Evolutionary conservation across 2,113 vertebrate genomes (phyloP).

Genomic region (Cyanistes caeruleus): DNA sequence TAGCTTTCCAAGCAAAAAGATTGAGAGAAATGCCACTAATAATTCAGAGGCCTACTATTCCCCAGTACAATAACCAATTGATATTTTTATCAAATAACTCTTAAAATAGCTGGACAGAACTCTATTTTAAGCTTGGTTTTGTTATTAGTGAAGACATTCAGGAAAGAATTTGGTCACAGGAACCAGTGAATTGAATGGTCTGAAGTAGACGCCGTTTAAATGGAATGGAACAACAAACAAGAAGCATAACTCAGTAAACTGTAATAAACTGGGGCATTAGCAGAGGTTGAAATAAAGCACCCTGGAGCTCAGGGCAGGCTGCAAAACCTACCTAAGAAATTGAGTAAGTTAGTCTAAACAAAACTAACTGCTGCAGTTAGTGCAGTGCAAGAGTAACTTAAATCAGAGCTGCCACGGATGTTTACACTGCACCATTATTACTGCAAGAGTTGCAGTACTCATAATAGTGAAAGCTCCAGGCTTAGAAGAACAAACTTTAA

Average conservation of each 20-base stretch:
- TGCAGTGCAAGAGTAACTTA: not conserved
- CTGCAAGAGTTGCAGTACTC: not conserved
- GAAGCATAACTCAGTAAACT: not conserved
- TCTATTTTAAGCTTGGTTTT: slow-evolving; percentile 1
- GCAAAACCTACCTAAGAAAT: not conserved
- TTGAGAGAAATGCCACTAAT: not conserved
- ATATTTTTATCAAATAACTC: not conserved
- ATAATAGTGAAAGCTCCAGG: not conserved
- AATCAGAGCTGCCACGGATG: not conserved
- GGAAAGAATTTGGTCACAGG: not conserved
- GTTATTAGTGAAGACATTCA: not conserved
- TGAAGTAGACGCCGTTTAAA: slow-evolving; percentile 18
- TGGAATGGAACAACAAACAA: slow-evolving; percentile 2
- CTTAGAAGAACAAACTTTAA: not conserved
- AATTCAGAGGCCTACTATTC: not conserved
- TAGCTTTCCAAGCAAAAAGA: not conserved
- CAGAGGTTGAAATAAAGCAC: not conserved
- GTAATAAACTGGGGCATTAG: not conserved
- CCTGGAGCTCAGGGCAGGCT: not conserved
- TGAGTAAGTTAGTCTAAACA: not conserved
- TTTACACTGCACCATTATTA: not conserved
- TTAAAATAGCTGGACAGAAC: not conserved
- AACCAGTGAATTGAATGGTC: not conserved
- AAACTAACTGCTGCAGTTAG: not conserved
- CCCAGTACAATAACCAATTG: not conserved